Percentiles rank a stretch among this genome's conserved stretches.
Conservation (phyloP, 53 echinoderm and acorn worm species). For the Paracentrotus lividus region DNA sequence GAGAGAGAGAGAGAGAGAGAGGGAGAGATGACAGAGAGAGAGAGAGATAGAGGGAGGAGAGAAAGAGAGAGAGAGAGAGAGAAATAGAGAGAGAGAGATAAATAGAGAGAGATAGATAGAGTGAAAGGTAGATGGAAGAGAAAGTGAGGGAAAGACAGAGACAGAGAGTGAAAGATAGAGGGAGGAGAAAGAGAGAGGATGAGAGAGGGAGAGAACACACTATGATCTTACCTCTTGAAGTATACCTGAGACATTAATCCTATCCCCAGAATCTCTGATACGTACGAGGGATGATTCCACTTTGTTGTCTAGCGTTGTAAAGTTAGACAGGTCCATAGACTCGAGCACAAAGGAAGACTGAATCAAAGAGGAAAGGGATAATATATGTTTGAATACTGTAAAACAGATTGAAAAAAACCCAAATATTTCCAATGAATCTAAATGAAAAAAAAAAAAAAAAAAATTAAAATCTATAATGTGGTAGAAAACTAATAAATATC, state of each 20-base stretch:
- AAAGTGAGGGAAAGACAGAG: neutral
- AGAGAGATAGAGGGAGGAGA: neutral
- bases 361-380: conserved; percentile 23
- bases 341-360: conserved; percentile 60
- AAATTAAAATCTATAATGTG: too few relatives aligned
- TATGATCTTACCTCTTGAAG: conserved; percentile 39
- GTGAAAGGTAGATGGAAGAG: neutral
- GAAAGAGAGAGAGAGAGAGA: neutral
- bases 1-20: neutral
- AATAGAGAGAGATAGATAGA: neutral
- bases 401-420: too few relatives aligned
- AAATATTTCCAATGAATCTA: too few relatives aligned
- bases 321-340: conserved; percentile 61
- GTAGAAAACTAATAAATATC: too few relatives aligned
- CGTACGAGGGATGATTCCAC: conserved; percentile 46
- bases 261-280: conserved; percentile 49
- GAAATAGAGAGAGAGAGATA: neutral
- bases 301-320: conserved; percentile 24
- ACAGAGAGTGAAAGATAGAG: neutral
- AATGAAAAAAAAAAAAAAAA: too few relatives aligned
- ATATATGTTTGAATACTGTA: neutral
- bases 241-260: conserved; percentile 39
- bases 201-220: neutral
- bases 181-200: neutral
- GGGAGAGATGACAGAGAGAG: neutral